Evolutionary conservation across 2,888 invertebrate genomes (phyloP), one percentile per base, ranked within the genome.

Genomic region (Papilio gigon): DNA sequence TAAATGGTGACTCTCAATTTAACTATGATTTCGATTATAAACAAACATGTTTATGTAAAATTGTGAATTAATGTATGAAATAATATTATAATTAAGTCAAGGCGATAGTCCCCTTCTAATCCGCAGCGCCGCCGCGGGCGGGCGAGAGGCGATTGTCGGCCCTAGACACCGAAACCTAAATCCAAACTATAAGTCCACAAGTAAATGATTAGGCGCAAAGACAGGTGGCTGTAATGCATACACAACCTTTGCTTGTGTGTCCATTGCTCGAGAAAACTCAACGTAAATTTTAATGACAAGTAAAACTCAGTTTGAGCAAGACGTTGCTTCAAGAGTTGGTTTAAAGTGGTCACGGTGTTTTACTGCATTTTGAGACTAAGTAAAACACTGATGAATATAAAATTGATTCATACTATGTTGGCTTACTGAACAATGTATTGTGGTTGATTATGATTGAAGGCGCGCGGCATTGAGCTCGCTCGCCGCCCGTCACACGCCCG

Each of bases 81-180:
- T n/a, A 53, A 53, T 14, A 56, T 56, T 17, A 27, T 27, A 8
- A 9, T 20, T 25, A 17, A 35, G 33, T 61, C 61, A 67, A 67
- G 67, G 67, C 50, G 61, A 56, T 37, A 30, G 30, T 44, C 53
- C 67, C 67, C 61, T 67, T 62, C 61, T 67, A 67, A 67, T 56
- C 40, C 60, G 60, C 53, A 4, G 37, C 8, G 9, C n/a, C n/a
- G 9, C 22, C 30, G 27, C 20, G 5, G 37, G 25, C 20, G 27
- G 37, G n/a, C 40, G 30, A 56, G 17, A 30, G 53, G 53, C 53
- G 53, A 27, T 42, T 44, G 27, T n/a, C 17, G 44, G 37, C 40
- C 40, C 40, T 40, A 27, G 65, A 40, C 56, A 40, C 53, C 27
- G 20, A 40, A 40, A 37, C 65, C 53, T 37, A 30, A 62, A 67